Evolutionary conservation across 2,797 vertebrate species (phyloP).

Genomic region (Pangasius sanitwongsei): DNA sequence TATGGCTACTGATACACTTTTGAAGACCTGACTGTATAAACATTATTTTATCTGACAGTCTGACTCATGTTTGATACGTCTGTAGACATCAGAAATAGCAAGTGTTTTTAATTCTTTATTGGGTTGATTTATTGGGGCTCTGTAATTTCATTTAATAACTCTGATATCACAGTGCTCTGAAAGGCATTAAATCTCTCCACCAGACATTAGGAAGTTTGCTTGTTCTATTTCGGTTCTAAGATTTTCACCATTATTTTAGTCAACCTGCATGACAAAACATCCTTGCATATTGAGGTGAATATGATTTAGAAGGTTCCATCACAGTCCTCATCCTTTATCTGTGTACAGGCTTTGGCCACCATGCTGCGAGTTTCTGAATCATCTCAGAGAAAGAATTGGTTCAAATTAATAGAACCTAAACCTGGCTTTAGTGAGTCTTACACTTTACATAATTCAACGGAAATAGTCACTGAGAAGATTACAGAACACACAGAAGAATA

Average conservation of each 20-base stretch:
- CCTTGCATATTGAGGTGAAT: slow-evolving; percentile 34
- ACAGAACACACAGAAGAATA: neutral
- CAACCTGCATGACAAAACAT: slow-evolving; percentile 36
- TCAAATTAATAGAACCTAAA: slow-evolving; percentile 18
- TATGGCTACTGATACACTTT: slow-evolving; percentile 31
- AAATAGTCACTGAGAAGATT: slow-evolving; percentile 8
- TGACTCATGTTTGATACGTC: neutral
- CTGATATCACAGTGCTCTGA: neutral
- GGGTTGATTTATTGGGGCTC: neutral
- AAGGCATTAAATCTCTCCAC: neutral
- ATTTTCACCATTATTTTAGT: slow-evolving; percentile 21
- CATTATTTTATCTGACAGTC: slow-evolving; percentile 9
- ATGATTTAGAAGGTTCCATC: slow-evolving; percentile 34
- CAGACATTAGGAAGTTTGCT: neutral
- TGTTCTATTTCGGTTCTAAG: slow-evolving; percentile 13
- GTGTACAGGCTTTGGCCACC: slow-evolving; percentile 45
- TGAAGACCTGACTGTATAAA: slow-evolving; percentile 53
- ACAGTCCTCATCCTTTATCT: slow-evolving; percentile 49
- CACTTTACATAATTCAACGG: slow-evolving; percentile 14
- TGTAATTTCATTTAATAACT: neutral
- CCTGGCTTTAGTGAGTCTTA: slow-evolving; percentile 5
- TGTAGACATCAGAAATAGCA: slow-evolving; percentile 16
- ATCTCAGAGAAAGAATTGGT: slow-evolving; percentile 45
- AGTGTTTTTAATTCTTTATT: neutral
- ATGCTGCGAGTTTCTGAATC: slow-evolving; percentile 27